Evolutionary conservation across 2,797 vertebrate species (phyloP), one percentile per base, ranked within the genome.

Genomic region (Bufotes viridis): DNA sequence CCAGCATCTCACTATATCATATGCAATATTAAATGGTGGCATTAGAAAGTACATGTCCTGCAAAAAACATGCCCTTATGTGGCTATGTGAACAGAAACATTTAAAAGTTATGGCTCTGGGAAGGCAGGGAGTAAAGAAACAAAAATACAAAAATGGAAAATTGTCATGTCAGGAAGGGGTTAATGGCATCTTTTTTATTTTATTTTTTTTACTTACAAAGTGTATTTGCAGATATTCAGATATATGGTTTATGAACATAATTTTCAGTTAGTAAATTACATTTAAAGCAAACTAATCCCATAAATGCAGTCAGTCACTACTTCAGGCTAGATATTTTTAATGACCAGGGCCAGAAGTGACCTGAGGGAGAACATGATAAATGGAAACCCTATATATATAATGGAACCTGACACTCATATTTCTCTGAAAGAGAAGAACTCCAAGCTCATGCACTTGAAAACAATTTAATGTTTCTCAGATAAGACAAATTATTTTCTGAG

Each of bases 401-500:
- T 55, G 55, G 72, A 4, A 75, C 2, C 72, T 63, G 18, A 61
- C 29, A 12, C 17, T 42, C 78, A 63, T 18, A 81, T 63, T 22
- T 61, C 26, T 22, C 26, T 42, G 58, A 11, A 13, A 34, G 18
- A 81, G 58, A 78, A 58, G 29, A 82, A 51, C 13, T 55, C 22
- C 24, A 69, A 82, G 61, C 81, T 69, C 61, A 51, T 67, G 22
- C 58, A n/a, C 61, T 82, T 49, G 42, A 67, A 82, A 53, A 53
- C 61, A 82, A 82, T 82, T 67, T 69, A 67, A 69, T 53, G 49
- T 82, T 53, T 82, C 61, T 69, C 42, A 82, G 42, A 82, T 82
- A 82, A 82, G 81, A 51, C 22, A 67, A 82, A 81, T 82, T 24
- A 67, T 82, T 82, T 82, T 82, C 61, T 10, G 13, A 67, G 61